phyloP scores from a whole-genome alignment of 1,140 invertebrate species.

The Musca domestica region DNA sequence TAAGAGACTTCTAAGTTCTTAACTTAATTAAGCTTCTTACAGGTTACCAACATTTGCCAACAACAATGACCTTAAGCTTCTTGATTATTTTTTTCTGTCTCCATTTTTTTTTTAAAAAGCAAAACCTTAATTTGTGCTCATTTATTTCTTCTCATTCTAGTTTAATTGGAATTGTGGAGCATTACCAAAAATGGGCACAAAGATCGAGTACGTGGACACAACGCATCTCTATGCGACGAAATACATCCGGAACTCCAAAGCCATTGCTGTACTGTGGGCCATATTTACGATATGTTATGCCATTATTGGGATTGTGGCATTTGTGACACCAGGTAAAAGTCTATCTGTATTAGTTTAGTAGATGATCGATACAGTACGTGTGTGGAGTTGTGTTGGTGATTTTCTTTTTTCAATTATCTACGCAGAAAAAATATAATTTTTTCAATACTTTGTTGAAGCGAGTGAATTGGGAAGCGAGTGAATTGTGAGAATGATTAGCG shows the following conservation, averaged over 20 bases:
- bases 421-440: no score
- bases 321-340: slow-evolving; percentile 76
- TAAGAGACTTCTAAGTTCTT: no score
- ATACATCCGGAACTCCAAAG: slow-evolving; percentile 93
- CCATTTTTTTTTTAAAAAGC: background rate
- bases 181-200: slow-evolving; percentile 72
- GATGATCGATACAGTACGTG: background rate
- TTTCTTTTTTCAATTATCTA: no score
- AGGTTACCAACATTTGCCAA: no score
- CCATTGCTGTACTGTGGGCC: slow-evolving; percentile 94
- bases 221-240: slow-evolving; percentile 87
- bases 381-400: background rate
- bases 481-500: background rate
- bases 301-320: slow-evolving; percentile 91
- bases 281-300: slow-evolving; percentile 96
- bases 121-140: background rate
- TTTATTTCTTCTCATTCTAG: background rate
- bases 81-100: no score
- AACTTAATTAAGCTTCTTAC: no score
- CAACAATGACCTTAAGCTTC: background rate
- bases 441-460: no score
- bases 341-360: no score
- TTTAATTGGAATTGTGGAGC: background rate
- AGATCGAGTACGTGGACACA: slow-evolving; percentile 87
- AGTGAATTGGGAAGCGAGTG: no score